Evolutionary conservation across 2,113 vertebrate genomes (phyloP), one percentile per base, ranked within the genome.

Genomic region (Apaloderma vittatum): DNA sequence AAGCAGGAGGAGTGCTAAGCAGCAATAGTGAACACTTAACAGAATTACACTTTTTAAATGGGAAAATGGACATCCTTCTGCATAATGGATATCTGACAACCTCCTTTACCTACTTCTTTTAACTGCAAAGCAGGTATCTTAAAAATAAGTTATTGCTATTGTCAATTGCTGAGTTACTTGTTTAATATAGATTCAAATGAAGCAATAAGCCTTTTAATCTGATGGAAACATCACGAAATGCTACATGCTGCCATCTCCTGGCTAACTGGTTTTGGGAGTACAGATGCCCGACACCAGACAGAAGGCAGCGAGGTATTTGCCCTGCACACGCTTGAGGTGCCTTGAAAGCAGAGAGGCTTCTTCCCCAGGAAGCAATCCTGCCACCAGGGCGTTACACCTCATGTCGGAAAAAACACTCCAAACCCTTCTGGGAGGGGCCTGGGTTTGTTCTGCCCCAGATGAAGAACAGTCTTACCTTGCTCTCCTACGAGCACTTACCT

Each of bases 401-500:
- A 4, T 1, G 15, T 15, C 37, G 9, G 34, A 73, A 85, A 88
- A 43, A 72, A 7, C 0, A 45, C 40, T 15, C 29, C 5, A 14
- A 65, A 43, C 27, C 63, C 24, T 43, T 27, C 68, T 86, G 54
- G 78, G 63, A 58, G 68, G 73, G 63, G n/a, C 15, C 23, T 62
- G 86, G 61, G 8, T 29, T 48, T 46, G 54, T 26, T 43, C 55
- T 58, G 52, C 34, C 45, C 30, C 49, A 15, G 23, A 8, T 37
- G 34, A 62, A 18, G 66, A n/a, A 12, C 37, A 14, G 51, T 5
- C 84, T 20, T 19, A 23, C 80, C 72, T 29, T 9, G 14, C 40
- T 63, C 71, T 52, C 49, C 51, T 12, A 20, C 37, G n/a, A 58
- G 62, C 57, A 54, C 89, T 24, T 99, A 99, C 99, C 99, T 99